These are phyloP conservation scores for Arbacia lixula DNA, from an alignment of 53 echinoderm and acorn worm genomes.

Conservation along the genomic window DNA sequence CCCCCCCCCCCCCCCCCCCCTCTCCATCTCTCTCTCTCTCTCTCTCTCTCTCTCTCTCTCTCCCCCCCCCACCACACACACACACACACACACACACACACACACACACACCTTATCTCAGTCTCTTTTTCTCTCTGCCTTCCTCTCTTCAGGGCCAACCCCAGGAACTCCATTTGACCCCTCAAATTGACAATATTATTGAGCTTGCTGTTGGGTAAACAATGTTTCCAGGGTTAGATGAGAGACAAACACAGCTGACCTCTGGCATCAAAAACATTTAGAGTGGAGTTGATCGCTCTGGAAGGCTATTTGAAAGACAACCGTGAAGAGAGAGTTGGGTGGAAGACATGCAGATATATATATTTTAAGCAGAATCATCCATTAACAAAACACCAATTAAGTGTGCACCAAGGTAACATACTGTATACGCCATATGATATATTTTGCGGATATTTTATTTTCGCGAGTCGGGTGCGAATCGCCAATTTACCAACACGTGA, in stretches of 20 bases:
- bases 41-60: background rate
- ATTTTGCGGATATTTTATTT: too few species aligned
- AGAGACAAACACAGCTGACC: constrained; percentile 34
- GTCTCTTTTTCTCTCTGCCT: background rate
- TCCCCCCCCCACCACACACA: background rate
- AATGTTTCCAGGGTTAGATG: constrained; percentile 1
- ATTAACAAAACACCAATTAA: too few species aligned
- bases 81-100: background rate
- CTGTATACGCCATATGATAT: too few species aligned
- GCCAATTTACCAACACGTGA: too few species aligned
- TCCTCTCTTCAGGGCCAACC: background rate
- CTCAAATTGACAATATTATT: constrained; percentile 46
- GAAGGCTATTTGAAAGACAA: too few species aligned
- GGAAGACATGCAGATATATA: too few species aligned
- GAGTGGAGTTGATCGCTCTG: background rate
- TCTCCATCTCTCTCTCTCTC: background rate
- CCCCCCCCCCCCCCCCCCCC: background rate
- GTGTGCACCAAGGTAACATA: too few species aligned
- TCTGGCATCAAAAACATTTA: constrained; percentile 34
- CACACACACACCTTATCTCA: background rate
- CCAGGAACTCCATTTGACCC: constrained; percentile 16
- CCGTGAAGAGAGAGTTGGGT: too few species aligned
- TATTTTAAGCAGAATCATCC: too few species aligned
- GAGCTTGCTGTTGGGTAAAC: constrained; percentile 41
- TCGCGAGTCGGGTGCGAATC: too few species aligned